Percentiles rank a stretch among this genome's conserved stretches.
Conservation (phyloP, 64 coral and sea anemone species). For the Montipora sp. region DNA sequence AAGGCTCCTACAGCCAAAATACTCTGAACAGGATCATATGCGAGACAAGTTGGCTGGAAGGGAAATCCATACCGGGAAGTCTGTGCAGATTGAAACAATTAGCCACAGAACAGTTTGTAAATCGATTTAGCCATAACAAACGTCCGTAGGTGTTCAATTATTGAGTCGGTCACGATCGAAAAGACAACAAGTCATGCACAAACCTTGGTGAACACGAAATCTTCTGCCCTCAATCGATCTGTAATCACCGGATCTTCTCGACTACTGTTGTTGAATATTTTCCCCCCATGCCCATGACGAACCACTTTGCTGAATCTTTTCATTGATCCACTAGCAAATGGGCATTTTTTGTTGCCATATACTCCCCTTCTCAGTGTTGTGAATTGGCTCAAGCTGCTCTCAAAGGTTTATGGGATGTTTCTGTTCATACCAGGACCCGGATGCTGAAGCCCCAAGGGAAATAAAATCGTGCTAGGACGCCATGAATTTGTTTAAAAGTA, state of each 20-base stretch:
- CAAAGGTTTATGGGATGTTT: background rate
- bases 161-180: background rate
- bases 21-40: constrained; percentile 93
- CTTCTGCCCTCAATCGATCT: constrained; percentile 82
- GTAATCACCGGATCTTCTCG: constrained; percentile 78
- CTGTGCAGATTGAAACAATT: constrained; percentile 55
- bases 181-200: background rate
- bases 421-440: background rate
- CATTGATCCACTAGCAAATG: background rate
- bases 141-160: background rate
- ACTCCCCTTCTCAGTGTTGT: background rate
- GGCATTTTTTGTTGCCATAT: constrained; percentile 12
- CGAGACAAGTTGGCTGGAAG: constrained; percentile 86
- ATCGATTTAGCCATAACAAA: background rate
- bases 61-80: constrained; percentile 96
- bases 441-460: background rate
- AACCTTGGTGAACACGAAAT: constrained; percentile 94
- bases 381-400: background rate
- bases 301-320: constrained; percentile 52
- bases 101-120: background rate
- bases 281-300: constrained; percentile 22
- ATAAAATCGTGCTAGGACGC: too few relatives aligned
- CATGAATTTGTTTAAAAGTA: too few relatives aligned
- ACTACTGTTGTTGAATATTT: background rate
- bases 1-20: constrained; percentile 82